These are phyloP conservation scores for Aspiorhynchus laticeps DNA, from an alignment of 2,113 vertebrate species.

Conservation along the genomic window DNA sequence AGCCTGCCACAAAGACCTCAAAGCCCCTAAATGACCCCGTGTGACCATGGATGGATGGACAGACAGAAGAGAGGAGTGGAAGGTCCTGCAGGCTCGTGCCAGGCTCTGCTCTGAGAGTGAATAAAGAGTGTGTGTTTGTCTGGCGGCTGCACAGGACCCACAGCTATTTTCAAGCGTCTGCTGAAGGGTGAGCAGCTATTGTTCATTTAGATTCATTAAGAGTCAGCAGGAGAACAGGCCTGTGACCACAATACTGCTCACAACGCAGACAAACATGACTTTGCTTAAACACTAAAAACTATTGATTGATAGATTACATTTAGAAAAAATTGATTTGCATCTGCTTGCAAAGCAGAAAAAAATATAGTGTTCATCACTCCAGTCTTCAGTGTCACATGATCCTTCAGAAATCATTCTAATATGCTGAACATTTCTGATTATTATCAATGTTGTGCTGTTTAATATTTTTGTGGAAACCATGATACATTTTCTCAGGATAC, in stretches of 20 bases:
- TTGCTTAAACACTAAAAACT: not conserved
- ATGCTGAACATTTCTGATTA: not conserved
- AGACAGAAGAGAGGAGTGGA: conserved; percentile 43
- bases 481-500: not conserved
- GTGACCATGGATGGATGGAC: conserved; percentile 43
- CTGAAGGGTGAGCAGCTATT: conserved; percentile 35
- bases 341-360: too few relatives aligned
- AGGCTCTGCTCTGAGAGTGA: conserved; percentile 77
- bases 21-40: conserved; percentile 41
- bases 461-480: not conserved
- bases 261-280: not conserved
- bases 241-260: conserved; percentile 25
- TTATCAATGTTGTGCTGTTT: too few relatives aligned
- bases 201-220: conserved; percentile 38
- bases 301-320: not conserved
- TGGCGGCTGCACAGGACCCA: conserved; percentile 15
- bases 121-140: conserved; percentile 76
- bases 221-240: conserved; percentile 30
- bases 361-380: not conserved
- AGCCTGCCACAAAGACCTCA: conserved; percentile 59
- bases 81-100: conserved; percentile 68
- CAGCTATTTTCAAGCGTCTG: conserved; percentile 15
- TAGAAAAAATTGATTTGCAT: too few relatives aligned
- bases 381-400: not conserved
- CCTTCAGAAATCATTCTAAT: not conserved